Conservation (phyloP, 2,797 vertebrate species). For the Tangara arthus region DNA sequence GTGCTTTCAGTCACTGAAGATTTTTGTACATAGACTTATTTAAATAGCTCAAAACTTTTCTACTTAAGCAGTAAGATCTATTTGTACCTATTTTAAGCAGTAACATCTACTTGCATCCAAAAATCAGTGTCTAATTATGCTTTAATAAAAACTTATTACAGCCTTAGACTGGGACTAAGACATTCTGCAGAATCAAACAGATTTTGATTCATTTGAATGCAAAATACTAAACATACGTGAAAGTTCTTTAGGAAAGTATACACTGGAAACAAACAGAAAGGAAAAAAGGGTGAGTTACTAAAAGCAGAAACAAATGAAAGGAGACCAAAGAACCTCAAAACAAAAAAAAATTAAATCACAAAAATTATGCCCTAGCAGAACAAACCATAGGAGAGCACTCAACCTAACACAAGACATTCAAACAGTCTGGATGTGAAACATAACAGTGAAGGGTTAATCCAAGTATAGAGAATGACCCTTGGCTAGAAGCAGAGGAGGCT, state of each 20-base stretch:
- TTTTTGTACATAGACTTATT: background rate
- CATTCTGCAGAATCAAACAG: background rate
- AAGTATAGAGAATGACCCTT: background rate
- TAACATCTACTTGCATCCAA: background rate
- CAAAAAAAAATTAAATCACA: background rate
- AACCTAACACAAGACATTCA: background rate
- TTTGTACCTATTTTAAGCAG: background rate
- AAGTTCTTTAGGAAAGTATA: background rate
- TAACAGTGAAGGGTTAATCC: background rate
- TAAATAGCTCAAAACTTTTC: background rate
- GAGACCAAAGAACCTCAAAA: background rate
- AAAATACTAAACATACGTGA: background rate
- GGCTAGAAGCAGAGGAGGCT: background rate
- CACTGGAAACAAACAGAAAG: background rate
- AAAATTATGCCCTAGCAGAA: background rate
- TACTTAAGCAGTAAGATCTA: background rate
- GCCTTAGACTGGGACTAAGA: background rate
- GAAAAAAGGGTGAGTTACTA: background rate
- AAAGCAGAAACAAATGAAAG: background rate
- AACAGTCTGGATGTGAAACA: background rate
- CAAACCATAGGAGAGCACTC: background rate
- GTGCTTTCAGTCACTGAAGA: background rate
- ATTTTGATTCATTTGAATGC: background rate
- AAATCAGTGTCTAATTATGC: background rate
- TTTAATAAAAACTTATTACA: background rate